Conservation (phyloP, 2,797 vertebrate genomes). For the Cyclopterus lumpus region DNA sequence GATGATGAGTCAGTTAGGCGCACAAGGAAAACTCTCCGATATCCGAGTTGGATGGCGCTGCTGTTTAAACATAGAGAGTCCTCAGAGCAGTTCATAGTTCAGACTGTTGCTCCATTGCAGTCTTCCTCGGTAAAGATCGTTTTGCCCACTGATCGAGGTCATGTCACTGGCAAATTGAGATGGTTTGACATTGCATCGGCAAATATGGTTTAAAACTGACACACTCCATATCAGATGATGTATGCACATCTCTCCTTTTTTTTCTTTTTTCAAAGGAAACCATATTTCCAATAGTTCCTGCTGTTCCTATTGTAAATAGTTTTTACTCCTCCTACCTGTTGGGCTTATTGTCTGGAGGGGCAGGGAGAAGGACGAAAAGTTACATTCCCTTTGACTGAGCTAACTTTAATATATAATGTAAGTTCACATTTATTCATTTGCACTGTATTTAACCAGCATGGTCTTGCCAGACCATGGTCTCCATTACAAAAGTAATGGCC, state of each 20-base stretch:
- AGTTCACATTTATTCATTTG: background rate
- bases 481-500: background rate
- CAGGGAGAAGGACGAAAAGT: background rate
- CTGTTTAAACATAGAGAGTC: slow-evolving; percentile 25
- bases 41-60: slow-evolving; percentile 8
- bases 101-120: background rate
- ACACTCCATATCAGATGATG: background rate
- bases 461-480: background rate
- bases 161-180: background rate
- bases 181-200: background rate
- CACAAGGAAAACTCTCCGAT: slow-evolving; percentile 14
- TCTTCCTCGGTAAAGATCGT: background rate
- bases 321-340: background rate
- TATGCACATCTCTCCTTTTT: background rate
- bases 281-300: background rate
- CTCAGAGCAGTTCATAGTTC: background rate
- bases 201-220: background rate
- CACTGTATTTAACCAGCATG: background rate
- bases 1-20: slow-evolving; percentile 55
- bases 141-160: background rate
- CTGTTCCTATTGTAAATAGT: background rate
- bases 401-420: background rate
- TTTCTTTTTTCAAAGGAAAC: background rate
- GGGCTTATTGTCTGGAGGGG: background rate
- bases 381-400: background rate